Percentiles rank a stretch among this genome's conserved stretches.
Conservation (phyloP, 2,888 invertebrate species). For the Diadromus collaris region DNA sequence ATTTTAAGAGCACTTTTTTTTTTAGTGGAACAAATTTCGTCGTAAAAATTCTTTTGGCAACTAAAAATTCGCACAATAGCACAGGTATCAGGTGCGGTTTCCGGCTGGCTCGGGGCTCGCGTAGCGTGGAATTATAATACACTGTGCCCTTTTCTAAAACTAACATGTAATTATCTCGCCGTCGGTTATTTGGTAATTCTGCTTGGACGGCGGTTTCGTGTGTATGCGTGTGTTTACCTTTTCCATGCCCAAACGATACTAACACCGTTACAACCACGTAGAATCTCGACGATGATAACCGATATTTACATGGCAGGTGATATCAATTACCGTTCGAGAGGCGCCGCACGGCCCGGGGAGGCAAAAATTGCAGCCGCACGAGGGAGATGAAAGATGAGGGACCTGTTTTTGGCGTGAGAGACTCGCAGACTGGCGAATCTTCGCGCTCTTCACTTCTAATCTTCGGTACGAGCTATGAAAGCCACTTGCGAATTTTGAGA, state of each 20-base stretch:
- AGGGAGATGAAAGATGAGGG: constrained; percentile 21
- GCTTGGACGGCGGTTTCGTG: constrained; percentile 23
- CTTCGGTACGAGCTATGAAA: not conserved
- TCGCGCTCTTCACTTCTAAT: constrained; percentile 16
- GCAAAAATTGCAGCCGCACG: constrained; percentile 66
- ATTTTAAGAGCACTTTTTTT: constrained; percentile 9
- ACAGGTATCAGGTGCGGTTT: constrained; percentile 56
- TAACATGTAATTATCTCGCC: constrained; percentile 79
- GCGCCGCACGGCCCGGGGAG: constrained; percentile 66
- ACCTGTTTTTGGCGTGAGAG: constrained; percentile 40
- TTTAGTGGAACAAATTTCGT: constrained; percentile 26
- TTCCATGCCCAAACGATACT: constrained; percentile 40
- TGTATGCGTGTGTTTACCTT: constrained; percentile 38
- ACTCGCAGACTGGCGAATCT: constrained; percentile 19
- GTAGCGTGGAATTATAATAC: constrained; percentile 75
- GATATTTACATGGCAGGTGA: constrained; percentile 79
- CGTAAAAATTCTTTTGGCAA: constrained; percentile 30
- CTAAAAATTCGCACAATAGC: constrained; percentile 29
- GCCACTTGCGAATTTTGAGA: not conserved
- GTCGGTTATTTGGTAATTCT: constrained; percentile 72
- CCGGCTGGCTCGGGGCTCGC: constrained; percentile 42
- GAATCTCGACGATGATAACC: constrained; percentile 65
- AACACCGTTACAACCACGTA: constrained; percentile 12
- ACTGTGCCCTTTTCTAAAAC: constrained; percentile 78
- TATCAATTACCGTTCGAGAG: constrained; percentile 77